phyloP scores from a whole-genome alignment of 2,113 vertebrate species.

The Gobiocypris rarus region DNA sequence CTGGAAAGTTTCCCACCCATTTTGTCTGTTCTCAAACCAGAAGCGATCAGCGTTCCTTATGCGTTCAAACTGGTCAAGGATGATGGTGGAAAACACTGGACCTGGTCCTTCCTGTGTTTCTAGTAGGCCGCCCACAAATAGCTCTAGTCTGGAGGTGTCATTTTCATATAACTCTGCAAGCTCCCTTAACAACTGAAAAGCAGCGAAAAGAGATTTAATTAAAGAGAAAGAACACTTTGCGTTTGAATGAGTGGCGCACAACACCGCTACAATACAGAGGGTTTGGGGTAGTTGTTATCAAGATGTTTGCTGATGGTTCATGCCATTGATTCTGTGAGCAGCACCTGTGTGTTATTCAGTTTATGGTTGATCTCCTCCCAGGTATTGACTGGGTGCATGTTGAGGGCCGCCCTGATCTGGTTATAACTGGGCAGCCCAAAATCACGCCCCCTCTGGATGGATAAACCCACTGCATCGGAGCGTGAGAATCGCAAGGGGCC shows the following conservation, averaged over 20 bases:
- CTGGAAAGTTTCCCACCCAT: conserved; percentile 77
- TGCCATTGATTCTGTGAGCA: not conserved
- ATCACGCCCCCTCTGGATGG: conserved; percentile 88
- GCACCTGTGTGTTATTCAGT: conserved; percentile 69
- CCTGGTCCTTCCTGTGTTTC: conserved; percentile 74
- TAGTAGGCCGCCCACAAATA: conserved; percentile 86
- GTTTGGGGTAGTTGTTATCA: no score
- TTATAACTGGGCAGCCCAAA: conserved; percentile 87
- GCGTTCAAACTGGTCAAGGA: conserved; percentile 88
- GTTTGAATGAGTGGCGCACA: no score
- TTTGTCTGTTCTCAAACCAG: conserved; percentile 94
- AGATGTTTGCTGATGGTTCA: no score
- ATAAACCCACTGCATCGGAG: conserved; percentile 84
- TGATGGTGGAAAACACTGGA: conserved; percentile 82
- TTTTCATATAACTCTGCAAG: conserved; percentile 72
- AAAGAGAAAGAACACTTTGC: conserved; percentile 49
- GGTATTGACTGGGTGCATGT: conserved; percentile 66
- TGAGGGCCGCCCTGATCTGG: conserved; percentile 75
- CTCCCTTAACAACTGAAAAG: conserved; percentile 70
- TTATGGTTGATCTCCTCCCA: conserved; percentile 80
- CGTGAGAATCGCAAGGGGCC: conserved; percentile 86
- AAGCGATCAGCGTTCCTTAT: conserved; percentile 92
- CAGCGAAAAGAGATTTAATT: conserved; percentile 59
- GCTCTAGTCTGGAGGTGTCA: conserved; percentile 80
- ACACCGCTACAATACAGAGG: no score